Percentiles rank a stretch among this genome's conserved stretches.
These are phyloP conservation scores for Parauchenoglanis ngamensis DNA, from an alignment of 2,797 vertebrate genomes.

Conservation along the genomic window DNA sequence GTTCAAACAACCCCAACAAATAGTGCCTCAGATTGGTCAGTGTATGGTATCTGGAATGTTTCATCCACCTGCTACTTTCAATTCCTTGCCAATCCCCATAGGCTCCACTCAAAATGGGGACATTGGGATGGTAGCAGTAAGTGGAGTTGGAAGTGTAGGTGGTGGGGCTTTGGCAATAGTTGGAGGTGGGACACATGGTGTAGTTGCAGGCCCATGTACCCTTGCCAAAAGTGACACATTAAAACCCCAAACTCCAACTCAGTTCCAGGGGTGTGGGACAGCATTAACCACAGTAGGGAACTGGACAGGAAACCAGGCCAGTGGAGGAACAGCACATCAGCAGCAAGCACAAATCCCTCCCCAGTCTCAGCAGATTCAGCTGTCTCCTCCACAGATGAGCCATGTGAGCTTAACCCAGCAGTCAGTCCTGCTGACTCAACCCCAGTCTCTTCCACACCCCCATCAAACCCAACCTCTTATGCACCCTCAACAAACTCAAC, in stretches of 20 bases:
- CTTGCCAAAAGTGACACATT: conserved; percentile 69
- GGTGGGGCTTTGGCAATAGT: conserved; percentile 35
- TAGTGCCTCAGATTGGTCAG: conserved; percentile 44
- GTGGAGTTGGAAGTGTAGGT: conserved; percentile 46
- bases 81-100: conserved; percentile 64
- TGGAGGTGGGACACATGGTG: conserved; percentile 58
- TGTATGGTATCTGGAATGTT: conserved; percentile 63
- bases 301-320: conserved; percentile 68
- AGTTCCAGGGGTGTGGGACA: conserved; percentile 57
- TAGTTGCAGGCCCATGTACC: conserved; percentile 60
- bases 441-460: conserved; percentile 62
- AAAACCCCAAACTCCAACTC: conserved; percentile 63
- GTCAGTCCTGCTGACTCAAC: conserved; percentile 47
- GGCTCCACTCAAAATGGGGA: conserved; percentile 68
- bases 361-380: conserved; percentile 51
- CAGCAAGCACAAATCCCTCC: conserved; percentile 54
- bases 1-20: conserved; percentile 50
- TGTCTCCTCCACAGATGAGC: conserved; percentile 32
- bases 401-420: conserved; percentile 55
- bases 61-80: conserved; percentile 61
- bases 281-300: conserved; percentile 68
- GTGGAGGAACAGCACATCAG: conserved; percentile 56
- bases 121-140: conserved; percentile 60
- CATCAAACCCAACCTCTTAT: conserved; percentile 60
- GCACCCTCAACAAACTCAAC: conserved; percentile 63